Conservation (phyloP, 2,888 invertebrate species). For the Tenthredo amoena region DNA sequence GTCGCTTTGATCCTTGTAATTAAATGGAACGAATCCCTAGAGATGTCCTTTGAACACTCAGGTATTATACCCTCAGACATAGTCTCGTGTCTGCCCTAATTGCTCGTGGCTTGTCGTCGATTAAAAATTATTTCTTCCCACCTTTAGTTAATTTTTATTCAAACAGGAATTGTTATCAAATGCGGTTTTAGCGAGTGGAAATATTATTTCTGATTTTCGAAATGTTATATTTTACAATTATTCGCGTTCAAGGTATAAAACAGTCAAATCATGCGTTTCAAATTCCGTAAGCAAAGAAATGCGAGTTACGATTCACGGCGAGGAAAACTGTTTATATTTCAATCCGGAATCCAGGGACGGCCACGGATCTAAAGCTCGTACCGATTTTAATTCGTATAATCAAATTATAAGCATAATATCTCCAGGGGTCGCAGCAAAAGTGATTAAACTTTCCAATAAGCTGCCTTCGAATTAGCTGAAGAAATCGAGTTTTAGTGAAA, state of each 20-base stretch:
- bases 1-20: constrained; percentile 33
- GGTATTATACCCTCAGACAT: background rate
- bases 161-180: background rate
- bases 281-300: background rate
- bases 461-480: background rate
- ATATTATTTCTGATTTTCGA: background rate
- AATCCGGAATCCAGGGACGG: background rate
- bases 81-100: background rate
- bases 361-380: background rate
- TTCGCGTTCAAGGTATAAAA: background rate
- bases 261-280: background rate
- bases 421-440: too few species aligned
- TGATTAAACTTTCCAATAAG: background rate
- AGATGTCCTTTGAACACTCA: background rate
- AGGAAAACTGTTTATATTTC: background rate
- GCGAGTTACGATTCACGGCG: background rate
- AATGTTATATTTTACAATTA: background rate
- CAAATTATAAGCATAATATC: background rate
- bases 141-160: background rate
- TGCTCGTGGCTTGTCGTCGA: background rate
- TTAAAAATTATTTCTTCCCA: background rate
- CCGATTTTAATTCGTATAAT: background rate
- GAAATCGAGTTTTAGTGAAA: background rate
- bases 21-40: constrained; percentile 28
- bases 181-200: background rate